phyloP scores from a whole-genome alignment of 1,140 invertebrate species.

The Drosophila murphyi region DNA sequence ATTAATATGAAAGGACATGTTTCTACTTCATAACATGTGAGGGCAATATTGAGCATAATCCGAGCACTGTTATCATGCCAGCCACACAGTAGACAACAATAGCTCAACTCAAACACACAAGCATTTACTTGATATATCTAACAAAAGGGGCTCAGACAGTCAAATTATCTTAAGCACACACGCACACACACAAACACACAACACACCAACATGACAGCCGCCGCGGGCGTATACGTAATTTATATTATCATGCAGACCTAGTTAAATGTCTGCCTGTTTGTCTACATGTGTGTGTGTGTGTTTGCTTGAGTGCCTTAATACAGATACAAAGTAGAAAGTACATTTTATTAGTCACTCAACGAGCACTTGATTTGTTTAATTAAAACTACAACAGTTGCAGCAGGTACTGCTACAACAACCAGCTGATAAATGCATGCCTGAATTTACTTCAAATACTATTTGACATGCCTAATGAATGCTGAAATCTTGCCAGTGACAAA shows the following conservation, averaged over 20 bases:
- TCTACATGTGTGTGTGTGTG: background rate
- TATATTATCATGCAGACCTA: conserved; percentile 35
- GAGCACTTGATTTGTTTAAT: conserved; percentile 57
- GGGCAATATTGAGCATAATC: conserved; percentile 5
- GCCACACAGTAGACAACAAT: conserved; percentile 16
- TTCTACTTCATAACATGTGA: background rate
- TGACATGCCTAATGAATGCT: conserved; percentile 48
- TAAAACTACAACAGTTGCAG: conserved; percentile 43
- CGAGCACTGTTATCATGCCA: conserved; percentile 7
- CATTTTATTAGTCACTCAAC: conserved; percentile 13
- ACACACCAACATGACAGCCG: conserved; percentile 6
- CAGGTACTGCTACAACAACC: conserved; percentile 24
- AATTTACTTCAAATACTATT: conserved; percentile 3
- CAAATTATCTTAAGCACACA: conserved; percentile 8
- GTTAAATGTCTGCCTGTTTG: background rate
- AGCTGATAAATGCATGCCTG: conserved; percentile 18
- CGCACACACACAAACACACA: background rate
- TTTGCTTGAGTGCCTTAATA: conserved; percentile 15
- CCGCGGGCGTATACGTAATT: conserved; percentile 49
- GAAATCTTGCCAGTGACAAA: conserved; percentile 45
- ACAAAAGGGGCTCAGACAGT: conserved; percentile 24
- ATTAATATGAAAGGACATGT: background rate
- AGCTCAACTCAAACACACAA: conserved; percentile 1
- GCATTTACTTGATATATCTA: conserved; percentile 14
- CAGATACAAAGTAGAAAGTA: conserved; percentile 4